Evolutionary conservation across 2,797 vertebrate species (phyloP).

Genomic region (Hybognathus amarus): DNA sequence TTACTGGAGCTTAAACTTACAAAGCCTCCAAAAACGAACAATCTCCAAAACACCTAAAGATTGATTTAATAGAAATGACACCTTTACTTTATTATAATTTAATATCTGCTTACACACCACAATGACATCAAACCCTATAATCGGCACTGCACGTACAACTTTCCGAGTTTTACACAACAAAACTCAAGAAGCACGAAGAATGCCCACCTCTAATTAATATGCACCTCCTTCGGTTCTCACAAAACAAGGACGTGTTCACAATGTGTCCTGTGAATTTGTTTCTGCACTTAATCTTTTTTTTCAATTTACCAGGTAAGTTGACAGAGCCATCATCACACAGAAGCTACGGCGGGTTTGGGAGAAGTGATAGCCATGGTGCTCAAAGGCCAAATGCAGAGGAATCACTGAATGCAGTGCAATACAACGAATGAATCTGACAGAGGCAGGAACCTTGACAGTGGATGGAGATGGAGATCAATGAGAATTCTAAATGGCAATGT

Average conservation of each 20-base stretch:
- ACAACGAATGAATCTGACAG: slow-evolving; percentile 52
- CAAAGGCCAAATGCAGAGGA: slow-evolving; percentile 42
- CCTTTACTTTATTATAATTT: background rate
- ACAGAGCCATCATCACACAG: slow-evolving; percentile 51
- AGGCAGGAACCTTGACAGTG: slow-evolving; percentile 45
- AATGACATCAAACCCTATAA: background rate
- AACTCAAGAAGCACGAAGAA: background rate
- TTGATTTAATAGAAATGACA: background rate
- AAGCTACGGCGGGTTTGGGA: slow-evolving; percentile 38
- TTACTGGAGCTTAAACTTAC: no score
- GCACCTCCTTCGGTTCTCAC: background rate
- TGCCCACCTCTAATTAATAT: slow-evolving; percentile 15
- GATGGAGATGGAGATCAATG: slow-evolving; percentile 54
- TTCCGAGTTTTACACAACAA: background rate
- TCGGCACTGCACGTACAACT: no score
- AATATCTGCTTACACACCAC: background rate
- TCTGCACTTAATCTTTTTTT: slow-evolving; percentile 51
- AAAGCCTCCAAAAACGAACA: no score
- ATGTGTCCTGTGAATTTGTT: slow-evolving; percentile 34
- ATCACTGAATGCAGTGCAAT: slow-evolving; percentile 47
- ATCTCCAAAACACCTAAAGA: background rate
- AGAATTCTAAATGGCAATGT: slow-evolving; percentile 50
- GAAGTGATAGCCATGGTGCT: slow-evolving; percentile 47
- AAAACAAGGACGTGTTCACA: slow-evolving; percentile 25
- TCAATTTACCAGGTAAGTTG: slow-evolving; percentile 55